Evolutionary conservation across 2,888 invertebrate species (phyloP), one percentile per base, ranked within the genome.

Genomic region (Poecilus cupreus): DNA sequence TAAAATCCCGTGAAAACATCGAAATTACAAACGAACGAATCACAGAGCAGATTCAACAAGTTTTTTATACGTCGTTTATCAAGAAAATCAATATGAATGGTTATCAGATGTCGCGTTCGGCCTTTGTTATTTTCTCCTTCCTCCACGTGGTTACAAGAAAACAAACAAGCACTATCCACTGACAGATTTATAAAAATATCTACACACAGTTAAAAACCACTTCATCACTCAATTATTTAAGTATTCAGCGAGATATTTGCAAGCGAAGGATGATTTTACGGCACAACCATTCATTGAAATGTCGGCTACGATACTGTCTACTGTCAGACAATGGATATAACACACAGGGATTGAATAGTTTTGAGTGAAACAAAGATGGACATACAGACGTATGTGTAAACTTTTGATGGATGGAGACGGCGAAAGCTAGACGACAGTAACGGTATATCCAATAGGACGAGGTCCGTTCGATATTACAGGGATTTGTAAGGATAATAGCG

Each of bases 41-140:
- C 78, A 79, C 51, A 79, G 43, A 8, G 20, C 18, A 91, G 88
- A 89, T 92, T 92, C 89, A 92, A 89, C 89, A 92, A 89, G 89
- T 89, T 89, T 89, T 89, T 89, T 89, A 88, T 89, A 87, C 87
- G 87, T 87, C 87, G 89, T 89, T 88, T 88, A 88, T 89, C 88
- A 88, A 87, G 84, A 89, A 89, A 89, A 89, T 89, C 89, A 88
- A 89, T 89, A 89, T 88, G 88, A 89, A 89, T 89, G 89, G 89
- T 87, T 87, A 86, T 86, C 68, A 82, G 24, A 60, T 81, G 60
- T 75, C 81, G 54, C 51, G 74, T 81, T 78, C 82, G 86, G 87
- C 87, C 89, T 89, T 89, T 89, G 89, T 89, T 88, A 87, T 86
- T 51, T 51, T 10, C n/a, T 18, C 20, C 4, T 16, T 18, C 51